Evolutionary conservation across 2,888 invertebrate genomes (phyloP).

Genomic region (Mayetiola destructor): DNA sequence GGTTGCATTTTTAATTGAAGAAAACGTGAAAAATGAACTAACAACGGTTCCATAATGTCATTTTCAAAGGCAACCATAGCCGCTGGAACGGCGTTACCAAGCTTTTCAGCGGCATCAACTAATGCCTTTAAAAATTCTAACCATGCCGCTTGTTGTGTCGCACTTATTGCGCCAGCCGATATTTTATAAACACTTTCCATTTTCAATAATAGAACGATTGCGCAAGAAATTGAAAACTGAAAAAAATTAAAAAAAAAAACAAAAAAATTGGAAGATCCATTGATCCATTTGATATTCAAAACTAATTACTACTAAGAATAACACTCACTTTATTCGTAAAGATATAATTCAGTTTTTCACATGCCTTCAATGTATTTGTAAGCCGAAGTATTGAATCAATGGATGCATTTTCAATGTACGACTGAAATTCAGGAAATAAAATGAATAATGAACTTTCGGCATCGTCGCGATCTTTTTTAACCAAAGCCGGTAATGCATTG

Average conservation of each 20-base stretch:
- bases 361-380: conserved; percentile 27
- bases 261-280: not conserved
- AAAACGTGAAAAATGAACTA: conserved; percentile 33
- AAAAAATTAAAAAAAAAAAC: conserved; percentile 8
- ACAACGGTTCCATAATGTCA: conserved; percentile 32
- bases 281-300: not conserved
- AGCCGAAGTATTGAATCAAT: conserved; percentile 30
- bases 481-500: conserved; percentile 29
- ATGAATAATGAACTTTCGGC: conserved; percentile 29
- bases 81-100: conserved; percentile 30
- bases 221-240: conserved; percentile 33
- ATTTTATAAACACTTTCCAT: conserved; percentile 30
- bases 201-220: conserved; percentile 30
- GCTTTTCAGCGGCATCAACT: conserved; percentile 30
- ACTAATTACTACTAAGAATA: not conserved
- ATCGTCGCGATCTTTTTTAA: conserved; percentile 34
- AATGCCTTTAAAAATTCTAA: conserved; percentile 30
- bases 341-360: conserved; percentile 30
- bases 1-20: conserved; percentile 32
- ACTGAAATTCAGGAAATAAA: conserved; percentile 32
- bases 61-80: conserved; percentile 34
- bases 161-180: conserved; percentile 17
- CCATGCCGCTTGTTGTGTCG: conserved; percentile 27
- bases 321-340: conserved; percentile 33
- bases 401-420: conserved; percentile 29